Conservation (phyloP, 2,797 vertebrate species). For the Typhlichthys eigenmanni region DNA sequence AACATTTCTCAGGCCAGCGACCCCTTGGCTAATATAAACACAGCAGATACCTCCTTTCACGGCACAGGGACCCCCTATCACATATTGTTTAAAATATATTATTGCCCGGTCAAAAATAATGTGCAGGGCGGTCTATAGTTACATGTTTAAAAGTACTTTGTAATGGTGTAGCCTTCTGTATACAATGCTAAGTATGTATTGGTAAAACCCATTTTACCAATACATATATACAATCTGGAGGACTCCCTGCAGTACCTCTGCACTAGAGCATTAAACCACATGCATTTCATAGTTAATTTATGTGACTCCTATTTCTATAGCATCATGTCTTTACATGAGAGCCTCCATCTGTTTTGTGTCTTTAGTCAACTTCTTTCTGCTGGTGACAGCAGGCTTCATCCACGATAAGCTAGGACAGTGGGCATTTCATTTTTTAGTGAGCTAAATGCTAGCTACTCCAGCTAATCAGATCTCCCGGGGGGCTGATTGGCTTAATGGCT, state of each 20-base stretch:
- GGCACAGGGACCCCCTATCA: background rate
- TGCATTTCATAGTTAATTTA: constrained; percentile 19
- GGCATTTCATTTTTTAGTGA: constrained; percentile 53
- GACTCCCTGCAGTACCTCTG: too few species aligned
- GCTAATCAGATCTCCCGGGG: constrained; percentile 58
- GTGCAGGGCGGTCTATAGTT: too few species aligned
- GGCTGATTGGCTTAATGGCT: constrained; percentile 44
- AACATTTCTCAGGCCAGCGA: too few species aligned
- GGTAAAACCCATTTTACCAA: too few species aligned
- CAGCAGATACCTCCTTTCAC: background rate
- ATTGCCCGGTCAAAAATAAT: too few species aligned
- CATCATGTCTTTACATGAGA: constrained; percentile 9
- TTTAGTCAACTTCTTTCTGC: constrained; percentile 24
- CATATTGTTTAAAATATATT: too few species aligned
- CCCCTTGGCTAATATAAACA: too few species aligned
- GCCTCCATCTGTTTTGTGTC: constrained; percentile 28
- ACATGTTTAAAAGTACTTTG: too few species aligned
- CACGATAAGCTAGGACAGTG: constrained; percentile 43
- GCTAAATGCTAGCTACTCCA: constrained; percentile 43
- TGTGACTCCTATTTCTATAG: constrained; percentile 7
- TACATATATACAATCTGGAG: too few species aligned
- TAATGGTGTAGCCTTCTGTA: too few species aligned
- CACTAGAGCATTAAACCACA: constrained; percentile 3
- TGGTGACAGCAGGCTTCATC: constrained; percentile 50
- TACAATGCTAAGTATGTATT: too few species aligned